Evolutionary conservation across 2,113 vertebrate species (phyloP).

Genomic region (Mobula hypostoma): DNA sequence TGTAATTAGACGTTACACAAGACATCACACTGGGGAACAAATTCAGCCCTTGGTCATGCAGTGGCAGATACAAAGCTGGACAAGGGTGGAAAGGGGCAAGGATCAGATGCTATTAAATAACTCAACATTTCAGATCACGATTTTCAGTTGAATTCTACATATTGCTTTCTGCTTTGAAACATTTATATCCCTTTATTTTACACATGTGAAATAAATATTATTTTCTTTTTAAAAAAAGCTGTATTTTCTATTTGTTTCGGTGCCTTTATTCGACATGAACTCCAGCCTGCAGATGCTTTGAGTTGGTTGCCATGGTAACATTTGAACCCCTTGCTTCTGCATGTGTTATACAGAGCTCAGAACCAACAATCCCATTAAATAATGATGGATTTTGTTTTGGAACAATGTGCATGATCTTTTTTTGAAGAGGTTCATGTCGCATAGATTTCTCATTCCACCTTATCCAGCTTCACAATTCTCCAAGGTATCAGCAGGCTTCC

Average conservation of each 20-base stretch:
- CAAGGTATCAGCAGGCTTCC: background rate
- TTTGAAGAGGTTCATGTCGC: background rate
- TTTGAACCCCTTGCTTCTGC: background rate
- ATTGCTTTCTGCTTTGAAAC: background rate
- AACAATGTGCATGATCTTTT: background rate
- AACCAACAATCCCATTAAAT: background rate
- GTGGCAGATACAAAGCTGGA: background rate
- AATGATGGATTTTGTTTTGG: background rate
- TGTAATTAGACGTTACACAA: background rate
- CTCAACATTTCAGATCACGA: background rate
- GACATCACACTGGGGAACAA: background rate
- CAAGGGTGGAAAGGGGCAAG: background rate
- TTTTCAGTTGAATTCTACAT: background rate
- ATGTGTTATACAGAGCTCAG: background rate
- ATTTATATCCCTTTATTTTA: background rate
- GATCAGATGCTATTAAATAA: background rate
- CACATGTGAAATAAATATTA: background rate
- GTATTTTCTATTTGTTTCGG: background rate
- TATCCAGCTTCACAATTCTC: background rate
- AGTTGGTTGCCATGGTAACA: constrained; percentile 5
- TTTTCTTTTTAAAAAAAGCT: background rate
- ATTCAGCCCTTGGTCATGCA: background rate
- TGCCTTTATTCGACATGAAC: background rate
- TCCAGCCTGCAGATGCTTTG: background rate
- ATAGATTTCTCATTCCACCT: background rate